phyloP scores from a whole-genome alignment of 2,113 vertebrate species.

The Albula goreensis region DNA sequence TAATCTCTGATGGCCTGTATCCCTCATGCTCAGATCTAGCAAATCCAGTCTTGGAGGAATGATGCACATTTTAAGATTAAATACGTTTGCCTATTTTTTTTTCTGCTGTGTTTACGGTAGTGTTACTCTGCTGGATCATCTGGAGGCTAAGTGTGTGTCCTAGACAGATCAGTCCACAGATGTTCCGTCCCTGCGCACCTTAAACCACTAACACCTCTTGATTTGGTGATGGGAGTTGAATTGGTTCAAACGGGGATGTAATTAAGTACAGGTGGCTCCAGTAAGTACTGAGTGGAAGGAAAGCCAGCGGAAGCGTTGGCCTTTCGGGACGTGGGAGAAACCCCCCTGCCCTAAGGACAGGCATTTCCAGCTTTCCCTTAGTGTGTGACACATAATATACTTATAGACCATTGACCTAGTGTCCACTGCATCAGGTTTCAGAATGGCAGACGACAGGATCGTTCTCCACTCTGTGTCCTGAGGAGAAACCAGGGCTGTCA shows the following conservation, averaged over 20 bases:
- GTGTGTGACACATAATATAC: not conserved
- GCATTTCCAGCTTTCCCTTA: not conserved
- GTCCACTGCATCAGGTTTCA: not conserved
- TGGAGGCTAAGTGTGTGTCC: not conserved
- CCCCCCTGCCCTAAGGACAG: not conserved
- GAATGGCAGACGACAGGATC: not conserved
- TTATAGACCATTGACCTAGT: not conserved
- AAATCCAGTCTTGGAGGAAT: not conserved
- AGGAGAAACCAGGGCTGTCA: not conserved
- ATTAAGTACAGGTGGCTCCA: not conserved
- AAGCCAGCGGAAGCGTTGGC: not conserved
- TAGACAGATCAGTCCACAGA: not conserved
- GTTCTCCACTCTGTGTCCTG: not conserved
- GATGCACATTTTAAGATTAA: not conserved
- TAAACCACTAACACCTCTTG: not conserved
- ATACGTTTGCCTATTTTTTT: not conserved
- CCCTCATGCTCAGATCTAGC: not conserved
- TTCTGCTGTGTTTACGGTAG: not conserved
- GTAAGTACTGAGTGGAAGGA: not conserved
- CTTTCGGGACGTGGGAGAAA: not conserved
- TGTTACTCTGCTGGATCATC: not conserved
- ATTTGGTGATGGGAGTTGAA: not conserved
- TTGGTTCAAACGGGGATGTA: not conserved
- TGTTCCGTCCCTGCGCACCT: not conserved
- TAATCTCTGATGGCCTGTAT: too few relatives aligned